Conservation (phyloP, 2,113 vertebrate genomes). For the Erythrocercus mccallii region DNA sequence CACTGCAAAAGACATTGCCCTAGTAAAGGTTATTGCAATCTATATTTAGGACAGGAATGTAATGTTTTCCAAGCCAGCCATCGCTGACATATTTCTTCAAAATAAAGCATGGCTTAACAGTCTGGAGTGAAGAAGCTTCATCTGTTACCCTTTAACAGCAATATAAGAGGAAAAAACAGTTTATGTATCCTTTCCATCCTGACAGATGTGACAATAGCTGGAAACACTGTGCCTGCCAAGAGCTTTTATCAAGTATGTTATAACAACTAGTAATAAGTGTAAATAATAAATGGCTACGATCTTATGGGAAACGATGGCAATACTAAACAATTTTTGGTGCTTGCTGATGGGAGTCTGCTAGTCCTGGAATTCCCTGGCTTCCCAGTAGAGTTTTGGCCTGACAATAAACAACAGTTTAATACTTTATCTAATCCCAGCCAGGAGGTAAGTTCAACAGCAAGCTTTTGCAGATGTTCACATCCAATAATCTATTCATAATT, state of each 20-base stretch:
- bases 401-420: conserved; percentile 99
- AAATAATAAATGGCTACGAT: conserved; percentile 89
- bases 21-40: conserved; percentile 7
- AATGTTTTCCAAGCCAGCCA: conserved; percentile 42
- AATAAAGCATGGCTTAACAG: conserved; percentile 46
- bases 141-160: conserved; percentile 53
- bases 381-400: conserved; percentile 93
- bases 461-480: conserved; percentile 99
- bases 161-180: conserved; percentile 66
- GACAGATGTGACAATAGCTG: conserved; percentile 83
- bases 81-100: conserved; percentile 40
- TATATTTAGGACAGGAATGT: conserved; percentile 13
- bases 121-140: conserved; percentile 53
- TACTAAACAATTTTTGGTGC: conserved; percentile 85
- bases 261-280: conserved; percentile 90
- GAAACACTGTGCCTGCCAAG: conserved; percentile 81
- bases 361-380: conserved; percentile 85
- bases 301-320: conserved; percentile 78
- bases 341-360: conserved; percentile 84
- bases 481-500: conserved; percentile 99
- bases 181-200: conserved; percentile 75
- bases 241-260: conserved; percentile 88
- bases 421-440: conserved; percentile 98
- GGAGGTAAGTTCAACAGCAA: conserved; percentile 92
- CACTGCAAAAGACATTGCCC: neutral